Percentiles rank a stretch among this genome's conserved stretches.
phyloP scores from a whole-genome alignment of 2,888 invertebrate species.

The Hoplodrina blanda region DNA sequence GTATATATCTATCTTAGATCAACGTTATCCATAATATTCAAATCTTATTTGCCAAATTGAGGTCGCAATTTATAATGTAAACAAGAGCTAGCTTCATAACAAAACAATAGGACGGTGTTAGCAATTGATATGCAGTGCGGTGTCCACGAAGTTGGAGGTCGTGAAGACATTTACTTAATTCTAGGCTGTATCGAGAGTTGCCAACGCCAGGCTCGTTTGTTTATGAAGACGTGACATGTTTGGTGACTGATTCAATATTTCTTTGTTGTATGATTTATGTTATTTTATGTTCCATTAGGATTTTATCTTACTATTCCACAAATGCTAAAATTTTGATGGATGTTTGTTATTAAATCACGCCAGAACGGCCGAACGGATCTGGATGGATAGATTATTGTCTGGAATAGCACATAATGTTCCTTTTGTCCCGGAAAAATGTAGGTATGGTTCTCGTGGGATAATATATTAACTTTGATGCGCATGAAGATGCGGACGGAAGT shows the following conservation, averaged over 20 bases:
- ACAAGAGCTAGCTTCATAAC: slow-evolving; percentile 57
- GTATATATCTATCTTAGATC: not conserved
- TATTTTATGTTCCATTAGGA: not conserved
- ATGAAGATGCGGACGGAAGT: too few species aligned
- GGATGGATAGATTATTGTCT: too few species aligned
- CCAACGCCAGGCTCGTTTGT: slow-evolving; percentile 71
- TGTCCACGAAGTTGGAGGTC: slow-evolving; percentile 68
- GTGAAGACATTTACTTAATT: slow-evolving; percentile 67
- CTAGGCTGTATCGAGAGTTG: slow-evolving; percentile 64
- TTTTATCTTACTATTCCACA: too few species aligned
- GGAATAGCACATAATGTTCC: too few species aligned
- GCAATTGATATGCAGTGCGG: slow-evolving; percentile 75
- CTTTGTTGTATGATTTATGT: slow-evolving; percentile 10
- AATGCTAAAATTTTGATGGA: too few species aligned
- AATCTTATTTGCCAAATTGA: slow-evolving; percentile 48
- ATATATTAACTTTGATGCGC: too few species aligned
- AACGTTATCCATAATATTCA: slow-evolving; percentile 18
- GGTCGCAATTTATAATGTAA: slow-evolving; percentile 60
- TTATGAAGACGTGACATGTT: slow-evolving; percentile 73
- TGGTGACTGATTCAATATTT: slow-evolving; percentile 57
- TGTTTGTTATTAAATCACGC: too few species aligned
- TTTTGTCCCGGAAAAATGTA: too few species aligned
- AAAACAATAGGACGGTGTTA: slow-evolving; percentile 63
- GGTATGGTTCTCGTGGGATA: too few species aligned
- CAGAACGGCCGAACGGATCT: too few species aligned